Evolutionary conservation across 2,888 invertebrate genomes (phyloP), one percentile per base, ranked within the genome.

Genomic region (Chrysolina americana): DNA sequence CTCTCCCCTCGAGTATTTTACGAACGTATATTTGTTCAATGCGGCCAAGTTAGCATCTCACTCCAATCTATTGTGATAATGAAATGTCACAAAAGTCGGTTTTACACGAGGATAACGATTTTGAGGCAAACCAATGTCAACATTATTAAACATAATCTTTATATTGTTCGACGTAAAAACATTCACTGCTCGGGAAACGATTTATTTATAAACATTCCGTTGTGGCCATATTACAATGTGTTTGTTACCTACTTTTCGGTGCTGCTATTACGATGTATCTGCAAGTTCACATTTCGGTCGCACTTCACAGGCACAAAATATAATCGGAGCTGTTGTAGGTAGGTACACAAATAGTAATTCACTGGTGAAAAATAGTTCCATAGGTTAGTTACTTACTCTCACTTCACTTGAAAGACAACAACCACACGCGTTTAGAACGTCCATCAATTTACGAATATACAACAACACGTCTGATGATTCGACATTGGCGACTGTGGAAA

Each of bases 31-130:
- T 80, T 79, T 77, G 78, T 76, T 77, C 77, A 78, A 81, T 79
- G 75, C 78, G 78, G 76, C 75, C 79, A 77, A 81, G 76, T 81
- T 80, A 73, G 77, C 81, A 78, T 80, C 82, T 78, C 81, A 74
- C 78, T 80, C 71, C 79, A 79, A 79, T 81, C 80, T 79, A 79
- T 77, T 76, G 79, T 78, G 76, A 77, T 79, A 80, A 80, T 78
- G 76, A 77, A 81, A 80, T 81, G 79, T 81, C 81, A 82, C 80
- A 78, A 79, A 76, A 78, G 76, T 78, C 76, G 66, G 76, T 63
- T 78, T 80, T 75, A 78, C 78, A 79, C 77, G 56, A 71, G 65
- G 47, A 71, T 41, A 69, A 75, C 48, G 63, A 66, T 70, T 75
- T 62, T 64, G 50, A 62, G 50, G 63, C 23, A 28, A 50, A 36